Conservation (phyloP, 2,888 invertebrate species). For the Hydraecia micacea region DNA sequence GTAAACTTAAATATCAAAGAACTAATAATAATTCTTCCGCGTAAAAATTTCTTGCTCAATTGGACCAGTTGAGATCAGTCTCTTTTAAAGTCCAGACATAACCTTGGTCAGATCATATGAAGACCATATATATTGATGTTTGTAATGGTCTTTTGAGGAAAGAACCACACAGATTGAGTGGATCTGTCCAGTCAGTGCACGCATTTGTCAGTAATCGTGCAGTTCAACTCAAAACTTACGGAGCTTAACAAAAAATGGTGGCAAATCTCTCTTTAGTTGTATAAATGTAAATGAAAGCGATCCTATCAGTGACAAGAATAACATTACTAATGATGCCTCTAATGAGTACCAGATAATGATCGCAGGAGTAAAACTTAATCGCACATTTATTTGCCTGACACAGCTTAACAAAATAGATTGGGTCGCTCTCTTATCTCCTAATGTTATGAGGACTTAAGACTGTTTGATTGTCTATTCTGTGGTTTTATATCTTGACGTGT, state of each 20-base stretch:
- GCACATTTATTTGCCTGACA: slow-evolving; percentile 46
- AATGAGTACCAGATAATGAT: slow-evolving; percentile 27
- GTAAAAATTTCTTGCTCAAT: neutral
- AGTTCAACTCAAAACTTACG: neutral
- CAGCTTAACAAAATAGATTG: slow-evolving; percentile 49
- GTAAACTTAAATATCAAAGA: neutral
- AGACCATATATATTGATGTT: neutral
- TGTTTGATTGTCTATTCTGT: slow-evolving; percentile 45
- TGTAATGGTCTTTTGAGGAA: neutral
- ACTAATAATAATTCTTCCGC: slow-evolving; percentile 1
- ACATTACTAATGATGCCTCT: slow-evolving; percentile 41
- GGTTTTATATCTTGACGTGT: slow-evolving; percentile 37
- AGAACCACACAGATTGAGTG: neutral
- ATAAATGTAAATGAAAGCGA: slow-evolving; percentile 41
- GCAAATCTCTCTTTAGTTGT: neutral
- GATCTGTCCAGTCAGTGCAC: neutral
- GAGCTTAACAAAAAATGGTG: neutral
- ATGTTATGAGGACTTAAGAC: slow-evolving; percentile 44
- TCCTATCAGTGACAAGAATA: slow-evolving; percentile 46
- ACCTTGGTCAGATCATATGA: neutral
- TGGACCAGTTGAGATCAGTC: neutral
- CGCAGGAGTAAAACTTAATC: slow-evolving; percentile 44
- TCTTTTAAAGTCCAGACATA: too few species aligned
- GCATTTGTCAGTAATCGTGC: neutral
- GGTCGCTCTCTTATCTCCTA: slow-evolving; percentile 45